Evolutionary conservation across 2,797 vertebrate genomes (phyloP).

Genomic region (Pseudocheirus occidentalis): DNA sequence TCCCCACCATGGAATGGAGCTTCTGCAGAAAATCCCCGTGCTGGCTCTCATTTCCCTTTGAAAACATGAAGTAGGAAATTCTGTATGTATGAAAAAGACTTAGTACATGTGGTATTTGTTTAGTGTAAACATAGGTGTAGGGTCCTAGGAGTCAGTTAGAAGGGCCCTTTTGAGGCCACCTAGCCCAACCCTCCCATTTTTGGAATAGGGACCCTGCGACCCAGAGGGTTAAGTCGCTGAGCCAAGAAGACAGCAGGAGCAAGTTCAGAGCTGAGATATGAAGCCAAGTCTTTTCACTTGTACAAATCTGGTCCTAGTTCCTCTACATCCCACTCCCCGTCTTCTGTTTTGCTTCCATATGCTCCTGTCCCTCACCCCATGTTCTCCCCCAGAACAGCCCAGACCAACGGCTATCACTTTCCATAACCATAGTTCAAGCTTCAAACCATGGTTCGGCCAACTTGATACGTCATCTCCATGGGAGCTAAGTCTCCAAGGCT

Average conservation of each 20-base stretch:
- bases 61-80: background rate
- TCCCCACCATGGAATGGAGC: background rate
- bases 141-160: background rate
- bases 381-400: background rate
- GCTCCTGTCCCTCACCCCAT: background rate
- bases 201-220: background rate
- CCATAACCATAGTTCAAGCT: background rate
- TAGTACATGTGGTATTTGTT: background rate
- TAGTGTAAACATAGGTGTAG: background rate
- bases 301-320: background rate
- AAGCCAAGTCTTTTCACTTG: background rate
- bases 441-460: no score
- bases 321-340: background rate
- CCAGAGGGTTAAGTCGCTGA: background rate
- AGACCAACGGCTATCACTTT: background rate
- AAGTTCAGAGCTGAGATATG: background rate
- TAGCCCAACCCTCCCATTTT: background rate
- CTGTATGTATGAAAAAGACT: background rate
- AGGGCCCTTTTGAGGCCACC: background rate
- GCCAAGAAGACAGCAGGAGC: background rate
- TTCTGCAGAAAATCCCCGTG: background rate
- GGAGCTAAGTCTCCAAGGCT: background rate
- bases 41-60: background rate
- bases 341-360: background rate
- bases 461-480: background rate